phyloP scores from a whole-genome alignment of 1,140 invertebrate species.

The Microplitis mediator region DNA sequence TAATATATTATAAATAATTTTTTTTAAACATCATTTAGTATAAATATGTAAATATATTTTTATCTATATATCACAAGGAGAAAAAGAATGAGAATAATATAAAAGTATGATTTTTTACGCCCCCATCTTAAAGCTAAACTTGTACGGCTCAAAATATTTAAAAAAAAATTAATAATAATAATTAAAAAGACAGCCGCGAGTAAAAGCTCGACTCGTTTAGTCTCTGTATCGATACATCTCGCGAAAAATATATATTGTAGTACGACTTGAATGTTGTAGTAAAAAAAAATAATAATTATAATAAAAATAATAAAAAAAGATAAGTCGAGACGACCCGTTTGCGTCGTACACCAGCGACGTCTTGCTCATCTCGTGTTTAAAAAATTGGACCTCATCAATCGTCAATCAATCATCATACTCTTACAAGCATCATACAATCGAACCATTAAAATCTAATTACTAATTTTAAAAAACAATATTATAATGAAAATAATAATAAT shows the following conservation, averaged over 20 bases:
- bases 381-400: background rate
- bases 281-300: slow-evolving; percentile 43
- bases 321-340: slow-evolving; percentile 18
- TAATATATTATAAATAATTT: too few relatives aligned
- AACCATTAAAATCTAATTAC: background rate
- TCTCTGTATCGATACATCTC: slow-evolving; percentile 49
- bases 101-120: background rate
- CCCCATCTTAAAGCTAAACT: slow-evolving; percentile 19
- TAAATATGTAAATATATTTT: too few relatives aligned
- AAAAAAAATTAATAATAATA: background rate
- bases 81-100: slow-evolving; percentile 16
- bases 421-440: background rate
- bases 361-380: background rate
- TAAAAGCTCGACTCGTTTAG: slow-evolving; percentile 47
- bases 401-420: background rate
- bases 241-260: slow-evolving; percentile 41
- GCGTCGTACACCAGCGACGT: slow-evolving; percentile 37
- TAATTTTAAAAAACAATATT: background rate
- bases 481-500: background rate
- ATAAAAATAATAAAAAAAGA: slow-evolving; percentile 37
- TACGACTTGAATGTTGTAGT: slow-evolving; percentile 38
- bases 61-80: background rate
- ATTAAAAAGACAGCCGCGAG: slow-evolving; percentile 39
- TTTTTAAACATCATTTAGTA: too few relatives aligned
- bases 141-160: slow-evolving; percentile 12